These are phyloP conservation scores for Girardinichthys multiradiatus DNA, from an alignment of 2,113 vertebrate genomes.

Conservation along the genomic window DNA sequence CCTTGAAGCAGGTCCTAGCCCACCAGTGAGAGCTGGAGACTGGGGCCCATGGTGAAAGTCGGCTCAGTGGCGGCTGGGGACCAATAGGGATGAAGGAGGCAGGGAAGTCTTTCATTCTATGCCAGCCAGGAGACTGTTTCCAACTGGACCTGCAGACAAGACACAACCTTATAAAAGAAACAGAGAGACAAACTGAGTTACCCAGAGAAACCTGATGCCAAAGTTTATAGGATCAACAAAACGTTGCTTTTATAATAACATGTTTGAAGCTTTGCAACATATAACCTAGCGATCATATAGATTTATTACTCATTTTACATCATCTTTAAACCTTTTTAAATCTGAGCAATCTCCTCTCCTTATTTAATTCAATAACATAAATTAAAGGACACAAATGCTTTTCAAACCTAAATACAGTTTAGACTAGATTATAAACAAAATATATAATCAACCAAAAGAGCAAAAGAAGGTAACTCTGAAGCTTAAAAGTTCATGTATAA, in stretches of 20 bases:
- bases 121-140: slow-evolving; percentile 69
- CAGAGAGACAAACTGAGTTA: slow-evolving; percentile 16
- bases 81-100: slow-evolving; percentile 53
- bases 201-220: slow-evolving; percentile 28
- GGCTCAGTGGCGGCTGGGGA: slow-evolving; percentile 48
- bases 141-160: slow-evolving; percentile 62
- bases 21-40: slow-evolving; percentile 59
- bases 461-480: too few species aligned
- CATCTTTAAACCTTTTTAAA: too few species aligned
- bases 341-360: not conserved
- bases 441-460: not conserved
- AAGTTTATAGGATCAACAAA: slow-evolving; percentile 25
- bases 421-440: not conserved
- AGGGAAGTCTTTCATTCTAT: slow-evolving; percentile 68
- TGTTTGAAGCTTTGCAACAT: not conserved
- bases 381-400: not conserved
- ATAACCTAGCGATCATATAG: not conserved
- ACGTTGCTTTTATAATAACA: not conserved
- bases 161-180: slow-evolving; percentile 35
- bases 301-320: not conserved
- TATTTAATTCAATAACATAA: not conserved
- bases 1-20: slow-evolving; percentile 70
- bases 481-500: not conserved
- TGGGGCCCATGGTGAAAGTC: slow-evolving; percentile 58
- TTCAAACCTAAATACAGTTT: not conserved